phyloP scores from a whole-genome alignment of 2,888 invertebrate species.

The Rhopalosiphum nymphaeae region DNA sequence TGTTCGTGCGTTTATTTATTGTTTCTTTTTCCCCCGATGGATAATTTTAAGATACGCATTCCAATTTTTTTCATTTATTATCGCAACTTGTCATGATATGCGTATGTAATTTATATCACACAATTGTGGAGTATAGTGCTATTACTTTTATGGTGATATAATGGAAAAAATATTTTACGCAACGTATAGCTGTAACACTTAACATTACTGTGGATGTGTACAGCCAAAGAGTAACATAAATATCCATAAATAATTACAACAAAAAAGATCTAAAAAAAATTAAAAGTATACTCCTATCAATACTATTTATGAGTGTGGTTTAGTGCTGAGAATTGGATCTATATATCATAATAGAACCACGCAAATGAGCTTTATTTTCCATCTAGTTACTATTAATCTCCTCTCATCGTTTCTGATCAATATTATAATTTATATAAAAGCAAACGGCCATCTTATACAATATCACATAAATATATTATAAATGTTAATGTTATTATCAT shows the following conservation, averaged over 20 bases:
- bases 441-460: too few species aligned
- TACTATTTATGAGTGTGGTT: background rate
- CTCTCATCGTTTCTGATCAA: too few species aligned
- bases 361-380: too few species aligned
- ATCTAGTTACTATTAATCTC: too few species aligned
- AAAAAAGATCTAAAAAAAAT: background rate
- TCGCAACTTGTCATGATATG: background rate
- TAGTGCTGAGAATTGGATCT: background rate
- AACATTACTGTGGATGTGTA: background rate
- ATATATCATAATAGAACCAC: too few species aligned
- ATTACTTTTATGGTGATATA: background rate
- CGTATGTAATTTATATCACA: background rate
- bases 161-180: background rate
- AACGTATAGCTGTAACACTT: background rate
- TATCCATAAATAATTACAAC: background rate
- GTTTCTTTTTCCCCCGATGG: background rate
- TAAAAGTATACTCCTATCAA: background rate
- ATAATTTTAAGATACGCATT: background rate
- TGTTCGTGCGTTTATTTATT: background rate
- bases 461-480: too few species aligned
- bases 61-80: background rate
- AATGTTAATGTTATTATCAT: too few species aligned
- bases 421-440: too few species aligned
- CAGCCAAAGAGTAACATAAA: background rate
- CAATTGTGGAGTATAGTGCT: background rate